Evolutionary conservation across 2,797 vertebrate genomes (phyloP).

Genomic region (Manis crassicaudata): DNA sequence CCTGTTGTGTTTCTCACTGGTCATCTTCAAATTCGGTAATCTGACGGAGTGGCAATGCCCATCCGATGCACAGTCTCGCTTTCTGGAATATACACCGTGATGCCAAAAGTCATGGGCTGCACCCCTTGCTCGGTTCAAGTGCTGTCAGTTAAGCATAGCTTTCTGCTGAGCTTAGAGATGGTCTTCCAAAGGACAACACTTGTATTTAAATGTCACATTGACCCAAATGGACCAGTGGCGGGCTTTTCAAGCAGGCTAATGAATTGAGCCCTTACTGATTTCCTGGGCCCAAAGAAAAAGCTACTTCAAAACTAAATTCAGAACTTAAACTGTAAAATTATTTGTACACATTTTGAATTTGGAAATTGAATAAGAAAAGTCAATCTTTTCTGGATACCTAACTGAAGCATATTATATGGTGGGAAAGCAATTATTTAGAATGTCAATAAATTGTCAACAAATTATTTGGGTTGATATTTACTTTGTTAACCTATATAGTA

Average conservation of each 20-base stretch:
- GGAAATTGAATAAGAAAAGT: neutral
- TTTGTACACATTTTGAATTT: neutral
- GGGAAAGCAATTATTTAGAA: neutral
- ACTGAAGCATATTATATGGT: neutral
- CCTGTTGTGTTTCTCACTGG: neutral
- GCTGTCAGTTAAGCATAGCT: neutral
- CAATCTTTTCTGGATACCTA: neutral
- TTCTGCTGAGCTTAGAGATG: neutral
- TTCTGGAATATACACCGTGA: neutral
- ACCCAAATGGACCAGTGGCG: fast-evolving
- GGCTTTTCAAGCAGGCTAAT: neutral
- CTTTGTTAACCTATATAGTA: neutral
- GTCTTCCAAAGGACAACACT: fast-evolving
- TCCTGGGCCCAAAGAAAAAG: neutral
- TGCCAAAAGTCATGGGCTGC: neutral
- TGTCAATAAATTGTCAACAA: neutral
- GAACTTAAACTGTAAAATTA: neutral
- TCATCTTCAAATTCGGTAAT: neutral
- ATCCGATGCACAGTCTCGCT: fast-evolving
- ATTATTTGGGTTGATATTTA: neutral
- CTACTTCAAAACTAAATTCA: neutral
- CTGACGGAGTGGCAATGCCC: neutral
- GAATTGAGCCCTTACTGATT: neutral
- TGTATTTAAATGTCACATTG: fast-evolving
- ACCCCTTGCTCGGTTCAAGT: fast-evolving